Percentiles rank a stretch among this genome's conserved stretches.
Evolutionary conservation across 2,797 vertebrate species (phyloP).

Genomic region (Malurus splendens): DNA sequence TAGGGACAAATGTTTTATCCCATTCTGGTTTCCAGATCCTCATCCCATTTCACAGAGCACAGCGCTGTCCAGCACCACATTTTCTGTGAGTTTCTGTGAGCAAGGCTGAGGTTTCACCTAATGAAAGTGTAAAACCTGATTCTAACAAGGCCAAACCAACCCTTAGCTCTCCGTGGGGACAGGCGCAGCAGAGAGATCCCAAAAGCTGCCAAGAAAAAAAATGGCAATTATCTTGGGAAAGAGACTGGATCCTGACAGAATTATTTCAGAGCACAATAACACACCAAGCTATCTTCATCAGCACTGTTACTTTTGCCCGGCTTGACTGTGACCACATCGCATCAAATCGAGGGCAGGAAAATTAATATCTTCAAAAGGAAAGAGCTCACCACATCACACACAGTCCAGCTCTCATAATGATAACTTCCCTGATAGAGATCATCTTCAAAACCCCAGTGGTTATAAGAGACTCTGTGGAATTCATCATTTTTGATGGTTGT

Average conservation of each 20-base stretch:
- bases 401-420: neutral
- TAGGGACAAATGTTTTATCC: accelerated
- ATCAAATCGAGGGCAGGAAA: neutral
- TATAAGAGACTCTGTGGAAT: neutral
- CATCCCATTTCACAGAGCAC: neutral
- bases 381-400: neutral
- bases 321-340: neutral
- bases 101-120: neutral
- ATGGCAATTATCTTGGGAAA: neutral
- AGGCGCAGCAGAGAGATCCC: neutral
- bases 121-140: neutral
- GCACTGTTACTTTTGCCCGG: neutral
- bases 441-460: slow-evolving; percentile 9
- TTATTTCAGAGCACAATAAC: slow-evolving; percentile 24
- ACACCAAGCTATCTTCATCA: slow-evolving; percentile 12
- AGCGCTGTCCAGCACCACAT: neutral
- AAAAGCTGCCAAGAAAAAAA: neutral
- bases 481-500: neutral
- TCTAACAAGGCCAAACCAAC: neutral
- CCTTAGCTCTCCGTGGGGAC: accelerated
- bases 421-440: neutral
- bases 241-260: neutral
- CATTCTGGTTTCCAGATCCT: neutral
- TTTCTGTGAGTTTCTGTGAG: neutral
- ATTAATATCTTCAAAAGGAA: slow-evolving; percentile 25